These are phyloP conservation scores for Mormyrops attenuatus DNA, from an alignment of 2,797 vertebrate species.

Conservation along the genomic window DNA sequence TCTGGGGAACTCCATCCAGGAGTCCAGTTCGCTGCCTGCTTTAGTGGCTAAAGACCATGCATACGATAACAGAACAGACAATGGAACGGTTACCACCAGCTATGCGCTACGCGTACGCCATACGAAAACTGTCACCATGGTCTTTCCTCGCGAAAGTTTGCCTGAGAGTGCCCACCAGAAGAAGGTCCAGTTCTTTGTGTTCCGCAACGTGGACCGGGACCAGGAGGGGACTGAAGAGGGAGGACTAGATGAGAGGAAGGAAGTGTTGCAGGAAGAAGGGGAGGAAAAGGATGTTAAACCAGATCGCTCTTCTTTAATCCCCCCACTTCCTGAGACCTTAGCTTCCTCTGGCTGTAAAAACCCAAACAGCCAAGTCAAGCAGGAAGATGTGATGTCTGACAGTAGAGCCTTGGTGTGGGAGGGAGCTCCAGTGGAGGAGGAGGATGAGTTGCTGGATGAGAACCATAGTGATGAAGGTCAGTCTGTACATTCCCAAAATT, in stretches of 20 bases:
- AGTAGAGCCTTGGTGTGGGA: background rate
- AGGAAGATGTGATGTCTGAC: background rate
- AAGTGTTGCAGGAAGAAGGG: background rate
- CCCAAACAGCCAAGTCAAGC: background rate
- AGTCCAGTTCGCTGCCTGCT: background rate
- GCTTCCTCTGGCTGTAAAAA: background rate
- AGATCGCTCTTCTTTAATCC: slow-evolving; percentile 23
- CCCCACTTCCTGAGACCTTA: slow-evolving; percentile 4
- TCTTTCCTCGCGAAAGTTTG: slow-evolving; percentile 13
- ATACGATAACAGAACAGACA: slow-evolving; percentile 1
- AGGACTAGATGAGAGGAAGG: background rate
- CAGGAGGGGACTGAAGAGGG: background rate
- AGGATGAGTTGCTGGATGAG: slow-evolving; percentile 9
- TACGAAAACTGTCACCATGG: slow-evolving; percentile 6
- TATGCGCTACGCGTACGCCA: slow-evolving; percentile 13
- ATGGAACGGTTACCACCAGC: background rate
- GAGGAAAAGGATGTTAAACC: slow-evolving; percentile 24
- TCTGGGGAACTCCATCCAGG: background rate
- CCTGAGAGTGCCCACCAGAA: slow-evolving; percentile 15
- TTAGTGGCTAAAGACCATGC: slow-evolving; percentile 19
- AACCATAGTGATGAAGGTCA: slow-evolving; percentile 16
- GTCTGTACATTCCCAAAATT: slow-evolving; percentile 3
- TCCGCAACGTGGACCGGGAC: slow-evolving; percentile 11
- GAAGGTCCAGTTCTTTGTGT: slow-evolving; percentile 25
- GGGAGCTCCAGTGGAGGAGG: slow-evolving; percentile 20